Evolutionary conservation across 2,113 vertebrate species (phyloP).

Genomic region (Neotoma lepida): DNA sequence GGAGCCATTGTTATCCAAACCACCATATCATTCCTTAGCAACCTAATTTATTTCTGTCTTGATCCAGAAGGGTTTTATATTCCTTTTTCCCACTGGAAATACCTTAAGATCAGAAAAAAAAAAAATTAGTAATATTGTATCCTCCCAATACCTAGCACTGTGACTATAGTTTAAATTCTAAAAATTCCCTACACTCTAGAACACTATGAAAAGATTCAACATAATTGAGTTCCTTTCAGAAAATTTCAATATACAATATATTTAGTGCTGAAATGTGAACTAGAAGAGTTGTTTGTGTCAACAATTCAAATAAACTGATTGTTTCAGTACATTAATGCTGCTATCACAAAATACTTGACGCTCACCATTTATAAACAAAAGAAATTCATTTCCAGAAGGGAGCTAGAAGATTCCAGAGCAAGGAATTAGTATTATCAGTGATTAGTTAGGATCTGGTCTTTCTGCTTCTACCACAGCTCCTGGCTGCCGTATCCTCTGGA

Average conservation of each 20-base stretch:
- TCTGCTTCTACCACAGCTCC: not conserved
- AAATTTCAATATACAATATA: constrained; percentile 48
- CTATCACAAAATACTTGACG: not conserved
- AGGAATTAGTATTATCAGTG: not conserved
- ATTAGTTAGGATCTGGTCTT: not conserved
- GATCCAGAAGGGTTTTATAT: not conserved
- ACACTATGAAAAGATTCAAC: constrained; percentile 50
- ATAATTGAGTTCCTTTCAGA: constrained; percentile 19
- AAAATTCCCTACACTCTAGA: constrained; percentile 44
- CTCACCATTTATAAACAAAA: not conserved
- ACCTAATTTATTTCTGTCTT: constrained; percentile 5
- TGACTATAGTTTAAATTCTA: constrained; percentile 38
- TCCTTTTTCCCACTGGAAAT: not conserved
- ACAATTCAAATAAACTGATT: constrained; percentile 27
- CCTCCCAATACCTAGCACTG: constrained; percentile 7
- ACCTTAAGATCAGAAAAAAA: constrained; percentile 32
- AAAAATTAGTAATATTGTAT: constrained; percentile 11
- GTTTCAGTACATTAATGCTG: not conserved
- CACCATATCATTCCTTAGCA: not conserved
- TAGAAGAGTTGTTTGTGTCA: not conserved
- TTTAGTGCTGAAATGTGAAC: constrained; percentile 15
- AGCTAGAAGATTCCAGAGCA: not conserved
- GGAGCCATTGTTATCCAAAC: not conserved
- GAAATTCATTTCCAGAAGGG: not conserved
- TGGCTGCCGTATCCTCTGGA: not conserved